These are phyloP conservation scores for Isoperla grammatica DNA, from an alignment of 2,888 invertebrate species.

Conservation along the genomic window DNA sequence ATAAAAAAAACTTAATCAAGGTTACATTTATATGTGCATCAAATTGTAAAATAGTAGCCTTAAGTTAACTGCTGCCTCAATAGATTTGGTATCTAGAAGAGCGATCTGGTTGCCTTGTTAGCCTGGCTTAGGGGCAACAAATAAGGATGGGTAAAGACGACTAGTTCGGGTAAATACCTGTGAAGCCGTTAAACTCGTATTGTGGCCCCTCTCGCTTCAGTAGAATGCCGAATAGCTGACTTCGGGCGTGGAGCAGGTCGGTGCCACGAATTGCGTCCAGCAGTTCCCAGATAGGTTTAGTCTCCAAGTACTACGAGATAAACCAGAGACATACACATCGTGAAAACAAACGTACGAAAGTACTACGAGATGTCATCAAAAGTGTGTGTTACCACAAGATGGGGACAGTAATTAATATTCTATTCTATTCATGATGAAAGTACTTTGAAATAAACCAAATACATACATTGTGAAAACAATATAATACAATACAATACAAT, in stretches of 20 bases:
- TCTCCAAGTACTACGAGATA: constrained; percentile 50
- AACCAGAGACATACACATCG: not conserved
- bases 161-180: too few species aligned
- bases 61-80: not conserved
- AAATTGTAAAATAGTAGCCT: not conserved
- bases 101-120: not conserved
- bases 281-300: constrained; percentile 67
- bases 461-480: not conserved
- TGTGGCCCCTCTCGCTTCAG: constrained; percentile 73
- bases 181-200: constrained; percentile 60
- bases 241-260: constrained; percentile 70
- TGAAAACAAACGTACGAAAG: too few species aligned
- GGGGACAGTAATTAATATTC: too few species aligned
- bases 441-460: constrained; percentile 43
- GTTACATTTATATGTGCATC: too few species aligned
- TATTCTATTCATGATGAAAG: too few species aligned
- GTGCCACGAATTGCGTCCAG: constrained; percentile 62
- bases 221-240: constrained; percentile 79
- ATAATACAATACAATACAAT: too few species aligned
- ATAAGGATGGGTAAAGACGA: too few species aligned
- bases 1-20: too few species aligned
- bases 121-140: too few species aligned
- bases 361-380: not conserved
- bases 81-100: not conserved
- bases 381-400: not conserved